Evolutionary conservation across 1,140 invertebrate species (phyloP).

Genomic region (Steinernema feltiae): DNA sequence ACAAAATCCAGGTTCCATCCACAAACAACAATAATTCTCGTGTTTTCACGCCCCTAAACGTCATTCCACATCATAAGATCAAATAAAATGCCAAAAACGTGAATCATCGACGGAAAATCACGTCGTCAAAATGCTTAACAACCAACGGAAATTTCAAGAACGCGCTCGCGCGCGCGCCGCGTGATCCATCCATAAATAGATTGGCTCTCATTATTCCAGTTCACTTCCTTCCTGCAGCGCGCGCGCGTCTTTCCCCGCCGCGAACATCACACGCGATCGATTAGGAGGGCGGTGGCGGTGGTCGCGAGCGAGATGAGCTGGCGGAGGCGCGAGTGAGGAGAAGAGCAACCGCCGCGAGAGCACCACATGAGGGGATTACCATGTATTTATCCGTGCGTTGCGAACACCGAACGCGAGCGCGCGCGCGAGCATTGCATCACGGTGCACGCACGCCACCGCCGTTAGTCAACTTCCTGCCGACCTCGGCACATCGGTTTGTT

Average conservation of each 20-base stretch:
- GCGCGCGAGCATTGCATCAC: too few species aligned
- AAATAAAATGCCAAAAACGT: too few species aligned
- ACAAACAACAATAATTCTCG: too few species aligned
- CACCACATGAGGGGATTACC: slow-evolving; percentile 11
- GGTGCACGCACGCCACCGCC: neutral
- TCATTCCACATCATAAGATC: too few species aligned
- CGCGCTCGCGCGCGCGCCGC: neutral
- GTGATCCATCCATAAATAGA: neutral
- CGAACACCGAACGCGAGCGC: neutral
- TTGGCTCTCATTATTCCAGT: slow-evolving; percentile 15
- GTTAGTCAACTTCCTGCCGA: neutral
- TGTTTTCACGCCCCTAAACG: too few species aligned
- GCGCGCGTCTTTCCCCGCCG: neutral
- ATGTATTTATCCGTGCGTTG: slow-evolving; percentile 10
- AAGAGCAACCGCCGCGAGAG: neutral
- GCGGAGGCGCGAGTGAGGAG: neutral
- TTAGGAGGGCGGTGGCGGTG: neutral
- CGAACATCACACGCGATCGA: slow-evolving; percentile 11
- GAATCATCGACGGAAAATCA: too few species aligned
- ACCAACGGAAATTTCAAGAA: neutral
- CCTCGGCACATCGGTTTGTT: neutral
- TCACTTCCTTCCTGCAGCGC: neutral
- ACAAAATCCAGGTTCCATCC: too few species aligned
- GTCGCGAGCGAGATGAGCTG: neutral
- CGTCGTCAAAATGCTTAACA: neutral